phyloP scores from a whole-genome alignment of 2,888 invertebrate genomes.

The Caenorhabditis afra region DNA sequence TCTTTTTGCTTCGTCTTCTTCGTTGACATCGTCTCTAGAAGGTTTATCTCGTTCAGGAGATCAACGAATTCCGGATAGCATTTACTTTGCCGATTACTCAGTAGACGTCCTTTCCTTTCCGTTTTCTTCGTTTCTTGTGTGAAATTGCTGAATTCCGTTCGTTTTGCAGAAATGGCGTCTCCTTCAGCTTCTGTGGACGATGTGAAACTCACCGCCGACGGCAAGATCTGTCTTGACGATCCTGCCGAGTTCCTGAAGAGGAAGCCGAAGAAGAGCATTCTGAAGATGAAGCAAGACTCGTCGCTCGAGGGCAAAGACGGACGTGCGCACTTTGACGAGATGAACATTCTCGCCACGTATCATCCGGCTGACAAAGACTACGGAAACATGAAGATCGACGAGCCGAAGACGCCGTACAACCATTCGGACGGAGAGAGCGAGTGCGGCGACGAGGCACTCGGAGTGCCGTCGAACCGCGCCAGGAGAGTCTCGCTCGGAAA shows the following conservation, averaged over 20 bases:
- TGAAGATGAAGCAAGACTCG: constrained; percentile 76
- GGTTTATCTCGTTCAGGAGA: neutral
- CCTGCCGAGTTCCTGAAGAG: constrained; percentile 78
- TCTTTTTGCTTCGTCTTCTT: constrained; percentile 22
- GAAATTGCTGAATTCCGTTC: neutral
- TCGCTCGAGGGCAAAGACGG: constrained; percentile 73
- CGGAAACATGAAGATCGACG: constrained; percentile 96
- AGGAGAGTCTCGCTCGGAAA: constrained; percentile 76
- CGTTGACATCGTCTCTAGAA: constrained; percentile 10
- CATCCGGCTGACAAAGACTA: constrained; percentile 99
- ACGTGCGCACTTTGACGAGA: constrained; percentile 87
- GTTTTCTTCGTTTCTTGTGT: neutral
- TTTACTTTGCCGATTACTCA: neutral
- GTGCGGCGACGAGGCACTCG: constrained; percentile 78
- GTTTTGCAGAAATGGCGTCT: constrained; percentile 47
- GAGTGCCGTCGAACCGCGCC: constrained; percentile 42
- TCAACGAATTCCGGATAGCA: constrained; percentile 1
- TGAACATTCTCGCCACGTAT: constrained; percentile 97
- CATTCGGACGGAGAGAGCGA: constrained; percentile 82
- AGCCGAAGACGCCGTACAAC: constrained; percentile 95
- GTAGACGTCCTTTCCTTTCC: neutral
- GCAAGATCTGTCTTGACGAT: constrained; percentile 70
- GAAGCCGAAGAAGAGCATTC: constrained; percentile 80
- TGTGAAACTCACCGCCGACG: constrained; percentile 59
- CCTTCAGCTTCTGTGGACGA: constrained; percentile 51